Evolutionary conservation across 2,888 invertebrate genomes (phyloP).

Genomic region (Synanthedon tipuliformis): DNA sequence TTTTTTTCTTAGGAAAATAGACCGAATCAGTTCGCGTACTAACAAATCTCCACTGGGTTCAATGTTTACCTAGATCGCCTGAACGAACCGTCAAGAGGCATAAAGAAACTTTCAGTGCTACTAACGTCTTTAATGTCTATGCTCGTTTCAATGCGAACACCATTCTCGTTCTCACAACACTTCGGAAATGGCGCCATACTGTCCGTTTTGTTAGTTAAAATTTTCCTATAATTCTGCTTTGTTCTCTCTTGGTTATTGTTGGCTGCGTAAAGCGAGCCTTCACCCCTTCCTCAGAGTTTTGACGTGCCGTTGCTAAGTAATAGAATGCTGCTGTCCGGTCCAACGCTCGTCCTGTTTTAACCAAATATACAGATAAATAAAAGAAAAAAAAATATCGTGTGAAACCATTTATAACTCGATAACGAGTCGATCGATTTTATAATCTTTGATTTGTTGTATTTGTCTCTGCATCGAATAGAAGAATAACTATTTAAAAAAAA

Average conservation of each 20-base stretch:
- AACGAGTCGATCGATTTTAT: too few relatives aligned
- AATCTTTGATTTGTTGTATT: too few relatives aligned
- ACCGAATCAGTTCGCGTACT: too few relatives aligned
- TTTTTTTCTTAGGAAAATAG: too few relatives aligned
- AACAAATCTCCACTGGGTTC: neutral
- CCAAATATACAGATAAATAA: too few relatives aligned
- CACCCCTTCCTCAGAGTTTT: conserved; percentile 53
- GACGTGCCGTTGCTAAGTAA: conserved; percentile 56
- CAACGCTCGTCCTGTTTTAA: conserved; percentile 46
- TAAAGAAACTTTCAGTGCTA: conserved; percentile 45
- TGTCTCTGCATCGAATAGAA: too few relatives aligned
- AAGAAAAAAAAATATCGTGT: too few relatives aligned
- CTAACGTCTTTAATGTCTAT: conserved; percentile 30
- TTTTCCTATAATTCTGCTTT: conserved; percentile 48
- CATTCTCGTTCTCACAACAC: conserved; percentile 51
- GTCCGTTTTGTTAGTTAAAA: conserved; percentile 31
- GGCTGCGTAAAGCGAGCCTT: conserved; percentile 31
- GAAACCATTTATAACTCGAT: too few relatives aligned
- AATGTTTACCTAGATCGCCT: neutral
- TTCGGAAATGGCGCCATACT: conserved; percentile 47
- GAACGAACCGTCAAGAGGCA: conserved; percentile 27
- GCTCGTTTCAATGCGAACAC: conserved; percentile 23
- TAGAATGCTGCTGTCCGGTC: conserved; percentile 56
- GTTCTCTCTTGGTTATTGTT: conserved; percentile 43
- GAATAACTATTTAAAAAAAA: too few relatives aligned